A percentile compares a stretch with the other conserved stretches of the same genome.
phyloP scores from a whole-genome alignment of 1,140 invertebrate species.

The Ceratoteleas bidentatus region DNA sequence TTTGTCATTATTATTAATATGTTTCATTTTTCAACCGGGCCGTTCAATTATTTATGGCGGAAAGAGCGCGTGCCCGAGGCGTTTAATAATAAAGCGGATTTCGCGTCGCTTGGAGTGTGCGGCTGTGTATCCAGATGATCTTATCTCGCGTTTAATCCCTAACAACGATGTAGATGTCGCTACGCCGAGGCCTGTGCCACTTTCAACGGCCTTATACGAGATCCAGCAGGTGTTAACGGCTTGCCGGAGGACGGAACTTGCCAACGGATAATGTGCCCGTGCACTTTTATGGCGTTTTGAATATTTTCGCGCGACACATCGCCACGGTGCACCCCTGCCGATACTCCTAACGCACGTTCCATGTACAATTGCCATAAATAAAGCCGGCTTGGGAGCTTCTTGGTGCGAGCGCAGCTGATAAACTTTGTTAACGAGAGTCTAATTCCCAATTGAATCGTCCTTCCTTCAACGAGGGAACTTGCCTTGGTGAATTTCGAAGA shows the following conservation, averaged over 20 bases:
- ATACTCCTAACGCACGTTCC: slow-evolving; percentile 68
- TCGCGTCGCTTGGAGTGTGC: slow-evolving; percentile 23
- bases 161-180: slow-evolving; percentile 57
- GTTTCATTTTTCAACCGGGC: slow-evolving; percentile 15
- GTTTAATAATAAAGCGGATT: slow-evolving; percentile 47
- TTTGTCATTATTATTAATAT: slow-evolving; percentile 29
- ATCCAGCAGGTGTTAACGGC: slow-evolving; percentile 77
- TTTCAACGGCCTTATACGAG: slow-evolving; percentile 64
- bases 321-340: slow-evolving; percentile 22
- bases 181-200: slow-evolving; percentile 30
- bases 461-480: slow-evolving; percentile 64
- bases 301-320: slow-evolving; percentile 44
- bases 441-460: slow-evolving; percentile 76
- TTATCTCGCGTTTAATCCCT: slow-evolving; percentile 49
- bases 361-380: slow-evolving; percentile 74
- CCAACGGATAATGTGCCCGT: slow-evolving; percentile 22
- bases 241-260: slow-evolving; percentile 18
- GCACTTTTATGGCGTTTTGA: slow-evolving; percentile 55
- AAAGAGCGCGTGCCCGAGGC: slow-evolving; percentile 4
- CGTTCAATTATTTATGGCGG: slow-evolving; percentile 30
- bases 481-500: slow-evolving; percentile 52
- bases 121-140: slow-evolving; percentile 52
- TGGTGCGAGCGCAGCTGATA: slow-evolving; percentile 71
- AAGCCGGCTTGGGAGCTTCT: slow-evolving; percentile 51
- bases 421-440: slow-evolving; percentile 80